A percentile compares a stretch with the other conserved stretches of the same genome.
These are phyloP conservation scores for Ichneumon xanthorius DNA, from an alignment of 2,888 invertebrate species.

Conservation along the genomic window DNA sequence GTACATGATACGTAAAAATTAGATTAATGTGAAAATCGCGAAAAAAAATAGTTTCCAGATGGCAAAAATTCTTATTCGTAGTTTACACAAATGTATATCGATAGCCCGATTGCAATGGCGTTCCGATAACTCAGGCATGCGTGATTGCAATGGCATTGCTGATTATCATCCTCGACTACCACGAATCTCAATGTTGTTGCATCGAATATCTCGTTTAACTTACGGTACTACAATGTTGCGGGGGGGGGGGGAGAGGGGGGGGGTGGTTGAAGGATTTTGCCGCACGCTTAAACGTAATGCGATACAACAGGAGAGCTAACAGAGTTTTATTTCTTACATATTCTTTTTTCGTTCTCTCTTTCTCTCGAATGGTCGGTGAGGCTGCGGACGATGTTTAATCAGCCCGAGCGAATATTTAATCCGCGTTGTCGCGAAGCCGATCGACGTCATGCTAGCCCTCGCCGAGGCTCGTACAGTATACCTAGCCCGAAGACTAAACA, in stretches of 20 bases:
- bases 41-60: not conserved
- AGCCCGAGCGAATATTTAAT: constrained; percentile 52
- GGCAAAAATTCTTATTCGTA: not conserved
- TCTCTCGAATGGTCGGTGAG: not conserved
- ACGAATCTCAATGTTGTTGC: constrained; percentile 26
- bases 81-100: constrained; percentile 22
- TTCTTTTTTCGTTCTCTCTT: not conserved
- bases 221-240: not conserved
- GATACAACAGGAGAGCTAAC: not conserved
- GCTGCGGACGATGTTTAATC: constrained; percentile 49
- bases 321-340: not conserved
- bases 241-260: not conserved
- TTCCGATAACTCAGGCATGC: constrained; percentile 26
- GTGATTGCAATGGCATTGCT: constrained; percentile 26
- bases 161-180: constrained; percentile 37
- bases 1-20: not conserved
- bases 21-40: not conserved
- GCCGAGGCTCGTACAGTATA: constrained; percentile 24
- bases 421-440: constrained; percentile 40
- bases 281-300: constrained; percentile 17
- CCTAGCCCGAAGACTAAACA: constrained; percentile 44
- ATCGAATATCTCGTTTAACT: constrained; percentile 24
- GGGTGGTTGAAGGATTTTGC: not conserved
- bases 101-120: constrained; percentile 26
- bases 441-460: constrained; percentile 41